Base-by-base conservation (phyloP, 2,888 invertebrate species). In the Orgyia antiqua region DNA sequence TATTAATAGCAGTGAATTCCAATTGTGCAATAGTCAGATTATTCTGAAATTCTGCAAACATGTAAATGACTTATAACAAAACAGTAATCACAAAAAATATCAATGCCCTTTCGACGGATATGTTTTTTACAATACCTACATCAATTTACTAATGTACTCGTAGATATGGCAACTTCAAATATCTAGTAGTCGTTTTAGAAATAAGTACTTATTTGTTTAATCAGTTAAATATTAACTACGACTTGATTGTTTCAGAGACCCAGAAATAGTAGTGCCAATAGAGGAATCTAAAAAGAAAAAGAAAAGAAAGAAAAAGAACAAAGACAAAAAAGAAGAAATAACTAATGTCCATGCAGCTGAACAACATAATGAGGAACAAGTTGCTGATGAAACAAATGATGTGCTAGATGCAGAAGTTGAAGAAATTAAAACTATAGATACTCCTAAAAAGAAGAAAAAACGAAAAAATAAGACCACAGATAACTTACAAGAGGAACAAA, bases 261-360 rank as follows among this genome's bases (percentile, higher is more conserved):
- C 76, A 12, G 77, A 80, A 46, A 50, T 77, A 38, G 60, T 68
- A 3, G 66, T 72, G 2, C 66, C 79, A 8, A 42, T 65, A 33
- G 62, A 72, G 55, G 55, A 74, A 51, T 62, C 58, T 11, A 72
- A 67, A 25, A 77, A 72, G 49, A 83, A 76, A 53, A 73, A 76
- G 42, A 79, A 74, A 52, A 79, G 74, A 58, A 86, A 73, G 48
- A 70, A 73, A 49, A 70, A 68, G 49, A 73, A 72, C 43, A 68
- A 79, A 13, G 77, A 73, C 24, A 45, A 51, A 26, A 51, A 39
- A 8, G 27, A 10, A 10, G 13, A 7, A n/a, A 2, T 4, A 2
- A 24, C 12, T 13, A 10, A 24, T 24, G 13, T 11, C 10, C 10
- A 9, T 5, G 15, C 4, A 15, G 10, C 10, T 3, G 10, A 23